A percentile compares a stretch with the other conserved stretches of the same genome.
Evolutionary conservation across 2,888 invertebrate species (phyloP).

Genomic region (Diloba caeruleocephala): DNA sequence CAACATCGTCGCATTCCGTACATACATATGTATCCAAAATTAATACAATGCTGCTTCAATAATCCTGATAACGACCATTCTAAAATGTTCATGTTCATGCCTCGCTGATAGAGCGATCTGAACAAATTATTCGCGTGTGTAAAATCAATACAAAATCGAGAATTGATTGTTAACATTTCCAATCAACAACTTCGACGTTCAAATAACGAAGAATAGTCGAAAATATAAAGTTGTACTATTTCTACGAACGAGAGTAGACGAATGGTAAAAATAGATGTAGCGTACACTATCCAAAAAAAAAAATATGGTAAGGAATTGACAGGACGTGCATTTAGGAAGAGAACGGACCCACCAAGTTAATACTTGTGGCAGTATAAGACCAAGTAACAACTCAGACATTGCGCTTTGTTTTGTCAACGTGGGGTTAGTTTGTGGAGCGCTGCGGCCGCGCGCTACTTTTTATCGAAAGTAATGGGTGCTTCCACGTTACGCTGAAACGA

Average conservation of each 20-base stretch:
- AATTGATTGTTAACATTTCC: slow-evolving; percentile 52
- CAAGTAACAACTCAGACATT: slow-evolving; percentile 12
- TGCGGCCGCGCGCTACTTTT: slow-evolving; percentile 17
- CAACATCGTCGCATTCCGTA: too few species aligned
- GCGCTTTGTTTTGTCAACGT: slow-evolving; percentile 10
- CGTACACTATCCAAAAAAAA: too few species aligned
- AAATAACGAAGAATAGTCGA: slow-evolving; percentile 30
- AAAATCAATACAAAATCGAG: slow-evolving; percentile 45
- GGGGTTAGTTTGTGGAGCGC: background rate
- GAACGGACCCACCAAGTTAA: background rate
- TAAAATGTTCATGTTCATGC: slow-evolving; percentile 39
- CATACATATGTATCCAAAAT: slow-evolving; percentile 11
- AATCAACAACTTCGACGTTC: slow-evolving; percentile 46
- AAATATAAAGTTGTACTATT: slow-evolving; percentile 48
- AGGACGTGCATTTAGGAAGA: background rate
- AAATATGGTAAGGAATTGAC: background rate
- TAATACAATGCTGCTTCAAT: slow-evolving; percentile 37
- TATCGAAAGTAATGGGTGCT: slow-evolving; percentile 22
- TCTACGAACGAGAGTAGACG: slow-evolving; percentile 13
- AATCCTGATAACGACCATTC: slow-evolving; percentile 39
- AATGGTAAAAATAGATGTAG: slow-evolving; percentile 6
- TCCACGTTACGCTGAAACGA: slow-evolving; percentile 11
- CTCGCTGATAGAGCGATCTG: slow-evolving; percentile 34
- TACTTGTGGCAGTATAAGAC: background rate
- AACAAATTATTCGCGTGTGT: slow-evolving; percentile 42